These are phyloP conservation scores for Morpho deidamia DNA, from an alignment of 2,888 invertebrate species.

Conservation along the genomic window DNA sequence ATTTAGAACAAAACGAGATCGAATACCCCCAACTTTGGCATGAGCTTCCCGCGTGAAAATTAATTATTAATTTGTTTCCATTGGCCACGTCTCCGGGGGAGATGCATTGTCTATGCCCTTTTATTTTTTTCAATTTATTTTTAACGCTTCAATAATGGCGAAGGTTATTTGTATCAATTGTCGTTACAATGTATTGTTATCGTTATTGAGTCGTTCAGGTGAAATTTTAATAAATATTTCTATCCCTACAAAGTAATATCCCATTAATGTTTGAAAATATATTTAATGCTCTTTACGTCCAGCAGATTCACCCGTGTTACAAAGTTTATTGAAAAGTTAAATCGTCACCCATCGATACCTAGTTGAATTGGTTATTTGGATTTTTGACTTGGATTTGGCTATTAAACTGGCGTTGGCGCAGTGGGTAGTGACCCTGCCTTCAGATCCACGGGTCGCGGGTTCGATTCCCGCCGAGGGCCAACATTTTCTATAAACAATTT, in stretches of 20 bases:
- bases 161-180: conserved; percentile 59
- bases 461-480: too few relatives aligned
- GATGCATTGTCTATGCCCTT: conserved; percentile 51
- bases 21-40: conserved; percentile 53
- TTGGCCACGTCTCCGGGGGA: conserved; percentile 49
- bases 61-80: conserved; percentile 73
- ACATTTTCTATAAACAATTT: too few relatives aligned
- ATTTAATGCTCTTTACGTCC: not conserved
- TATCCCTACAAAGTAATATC: not conserved
- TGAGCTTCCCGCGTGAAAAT: conserved; percentile 61
- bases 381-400: too few relatives aligned
- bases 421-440: too few relatives aligned
- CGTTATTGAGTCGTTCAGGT: conserved; percentile 3
- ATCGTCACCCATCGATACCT: too few relatives aligned
- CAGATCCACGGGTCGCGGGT: too few relatives aligned
- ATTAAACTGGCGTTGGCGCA: too few relatives aligned
- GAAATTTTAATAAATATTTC: not conserved
- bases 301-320: too few relatives aligned
- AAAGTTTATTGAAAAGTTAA: too few relatives aligned
- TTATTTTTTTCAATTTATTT: conserved; percentile 42
- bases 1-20: conserved; percentile 65
- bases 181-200: conserved; percentile 24
- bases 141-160: conserved; percentile 54
- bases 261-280: not conserved
- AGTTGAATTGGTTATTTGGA: too few relatives aligned